These are phyloP conservation scores for Pilophorus perplexus DNA, from an alignment of 2,888 invertebrate species.

Conservation along the genomic window DNA sequence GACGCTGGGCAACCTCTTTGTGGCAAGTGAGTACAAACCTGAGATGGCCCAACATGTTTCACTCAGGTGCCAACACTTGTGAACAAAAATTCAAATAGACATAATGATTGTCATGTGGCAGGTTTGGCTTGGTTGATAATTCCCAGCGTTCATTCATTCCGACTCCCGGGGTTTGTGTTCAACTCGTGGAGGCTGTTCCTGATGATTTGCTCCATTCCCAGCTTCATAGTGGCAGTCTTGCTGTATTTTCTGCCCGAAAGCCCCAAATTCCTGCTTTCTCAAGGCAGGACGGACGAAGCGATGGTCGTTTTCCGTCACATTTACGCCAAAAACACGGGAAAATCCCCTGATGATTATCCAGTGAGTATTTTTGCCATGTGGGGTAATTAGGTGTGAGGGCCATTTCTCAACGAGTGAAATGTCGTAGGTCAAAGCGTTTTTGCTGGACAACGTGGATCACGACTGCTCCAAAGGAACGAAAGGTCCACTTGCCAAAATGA, in stretches of 20 bases:
- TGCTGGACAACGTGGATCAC: neutral
- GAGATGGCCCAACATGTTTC: no score
- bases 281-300: slow-evolving; percentile 76
- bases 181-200: slow-evolving; percentile 92
- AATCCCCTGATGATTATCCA: slow-evolving; percentile 69
- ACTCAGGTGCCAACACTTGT: no score
- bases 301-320: slow-evolving; percentile 77
- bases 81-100: no score
- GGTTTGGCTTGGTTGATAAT: slow-evolving; percentile 61
- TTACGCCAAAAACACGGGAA: slow-evolving; percentile 77
- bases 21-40: slow-evolving; percentile 72
- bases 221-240: slow-evolving; percentile 79
- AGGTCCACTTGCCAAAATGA: slow-evolving; percentile 55
- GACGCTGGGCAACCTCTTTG: slow-evolving; percentile 89
- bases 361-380: slow-evolving; percentile 56
- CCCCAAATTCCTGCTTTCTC: slow-evolving; percentile 80
- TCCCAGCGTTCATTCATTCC: slow-evolving; percentile 64
- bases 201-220: slow-evolving; percentile 82
- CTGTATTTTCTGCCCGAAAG: slow-evolving; percentile 85
- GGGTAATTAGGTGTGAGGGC: neutral
- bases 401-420: neutral
- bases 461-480: slow-evolving; percentile 9
- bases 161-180: slow-evolving; percentile 68
- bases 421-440: slow-evolving; percentile 14
- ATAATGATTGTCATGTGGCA: no score